phyloP scores from a whole-genome alignment of 2,113 vertebrate genomes.

The Cettia cetti region DNA sequence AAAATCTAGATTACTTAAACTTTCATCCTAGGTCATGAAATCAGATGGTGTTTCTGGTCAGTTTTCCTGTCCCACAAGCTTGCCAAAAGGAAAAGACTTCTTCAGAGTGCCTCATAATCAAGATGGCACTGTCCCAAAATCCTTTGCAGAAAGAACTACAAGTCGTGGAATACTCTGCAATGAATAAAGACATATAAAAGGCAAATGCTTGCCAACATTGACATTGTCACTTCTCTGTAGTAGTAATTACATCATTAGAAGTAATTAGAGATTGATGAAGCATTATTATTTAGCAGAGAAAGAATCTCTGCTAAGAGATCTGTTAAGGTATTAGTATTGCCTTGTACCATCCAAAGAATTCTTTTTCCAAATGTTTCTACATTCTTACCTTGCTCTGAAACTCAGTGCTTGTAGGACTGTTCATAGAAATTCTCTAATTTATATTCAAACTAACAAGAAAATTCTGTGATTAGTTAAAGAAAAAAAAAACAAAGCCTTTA shows the following conservation, averaged over 20 bases:
- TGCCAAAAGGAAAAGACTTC: neutral
- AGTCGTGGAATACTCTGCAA: neutral
- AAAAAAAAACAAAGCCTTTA: neutral
- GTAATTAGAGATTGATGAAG: neutral
- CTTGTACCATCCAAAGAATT: neutral
- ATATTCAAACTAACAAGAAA: neutral
- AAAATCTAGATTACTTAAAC: neutral
- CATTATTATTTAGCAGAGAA: neutral
- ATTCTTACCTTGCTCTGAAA: neutral
- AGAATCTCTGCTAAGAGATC: neutral
- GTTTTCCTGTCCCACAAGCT: neutral
- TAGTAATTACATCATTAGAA: neutral
- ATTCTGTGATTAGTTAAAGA: neutral
- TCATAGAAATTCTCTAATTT: neutral
- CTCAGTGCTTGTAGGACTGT: neutral
- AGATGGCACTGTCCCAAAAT: neutral
- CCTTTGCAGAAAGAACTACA: neutral
- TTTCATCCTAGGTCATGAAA: neutral
- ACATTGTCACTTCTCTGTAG: neutral
- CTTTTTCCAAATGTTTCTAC: neutral
- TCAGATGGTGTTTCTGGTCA: neutral
- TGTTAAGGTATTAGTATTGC: neutral
- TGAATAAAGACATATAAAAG: neutral
- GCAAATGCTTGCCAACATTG: neutral
- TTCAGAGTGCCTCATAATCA: neutral